phyloP scores from a whole-genome alignment of 2,797 vertebrate species.

The Borostomias antarcticus region DNA sequence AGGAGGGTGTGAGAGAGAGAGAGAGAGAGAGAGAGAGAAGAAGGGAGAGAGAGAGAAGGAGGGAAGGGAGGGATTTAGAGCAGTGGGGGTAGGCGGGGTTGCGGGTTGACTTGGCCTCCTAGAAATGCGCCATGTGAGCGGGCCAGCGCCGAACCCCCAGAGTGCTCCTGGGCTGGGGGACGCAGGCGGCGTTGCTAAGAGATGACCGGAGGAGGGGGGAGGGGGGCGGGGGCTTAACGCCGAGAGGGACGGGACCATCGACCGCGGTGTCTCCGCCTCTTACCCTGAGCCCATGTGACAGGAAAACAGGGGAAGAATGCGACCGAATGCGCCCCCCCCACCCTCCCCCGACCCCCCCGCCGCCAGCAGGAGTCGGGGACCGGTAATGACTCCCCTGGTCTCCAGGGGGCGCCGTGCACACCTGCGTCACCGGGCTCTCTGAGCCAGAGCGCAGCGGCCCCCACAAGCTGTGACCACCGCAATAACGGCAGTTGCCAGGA shows the following conservation, averaged over 20 bases:
- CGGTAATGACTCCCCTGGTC: constrained; percentile 60
- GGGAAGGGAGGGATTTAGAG: constrained; percentile 36
- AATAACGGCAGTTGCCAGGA: constrained; percentile 63
- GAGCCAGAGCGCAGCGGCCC: constrained; percentile 33
- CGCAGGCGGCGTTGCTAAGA: constrained; percentile 77
- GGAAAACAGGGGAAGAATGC: constrained; percentile 26
- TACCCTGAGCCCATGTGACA: constrained; percentile 54
- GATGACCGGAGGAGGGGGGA: constrained; percentile 70
- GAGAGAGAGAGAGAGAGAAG: neutral
- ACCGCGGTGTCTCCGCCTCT: constrained; percentile 28
- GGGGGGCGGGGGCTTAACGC: constrained; percentile 47
- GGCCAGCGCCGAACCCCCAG: too few species aligned
- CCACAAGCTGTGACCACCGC: constrained; percentile 51
- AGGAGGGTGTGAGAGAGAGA: neutral
- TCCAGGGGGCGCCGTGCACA: constrained; percentile 68
- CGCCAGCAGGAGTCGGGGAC: constrained; percentile 22
- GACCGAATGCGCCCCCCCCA: too few species aligned
- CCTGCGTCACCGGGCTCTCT: constrained; percentile 59
- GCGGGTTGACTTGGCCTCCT: constrained; percentile 76
- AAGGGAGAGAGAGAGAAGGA: neutral
- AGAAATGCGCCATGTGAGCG: constrained; percentile 78
- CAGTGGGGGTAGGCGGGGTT: constrained; percentile 17
- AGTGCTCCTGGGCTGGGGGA: constrained; percentile 79
- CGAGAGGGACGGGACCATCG: constrained; percentile 50
- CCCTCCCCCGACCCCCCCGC: too few species aligned